These are phyloP conservation scores for Tetheella fluctuosa DNA, from an alignment of 2,888 invertebrate species.

Conservation along the genomic window DNA sequence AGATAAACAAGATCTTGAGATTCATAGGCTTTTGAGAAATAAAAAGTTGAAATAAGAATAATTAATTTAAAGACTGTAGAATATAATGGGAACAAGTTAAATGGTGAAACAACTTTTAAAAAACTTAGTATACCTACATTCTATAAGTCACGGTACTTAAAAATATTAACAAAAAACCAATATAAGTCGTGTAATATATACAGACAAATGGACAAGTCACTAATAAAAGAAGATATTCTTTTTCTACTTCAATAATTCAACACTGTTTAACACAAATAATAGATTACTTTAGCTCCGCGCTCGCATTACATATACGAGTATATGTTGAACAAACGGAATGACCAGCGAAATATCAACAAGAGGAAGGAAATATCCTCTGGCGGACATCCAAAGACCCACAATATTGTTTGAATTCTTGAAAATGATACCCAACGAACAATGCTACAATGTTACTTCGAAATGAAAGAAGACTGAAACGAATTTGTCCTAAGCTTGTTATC, in stretches of 20 bases:
- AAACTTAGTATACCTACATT: no score
- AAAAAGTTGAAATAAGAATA: no score
- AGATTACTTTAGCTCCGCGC: conserved; percentile 5
- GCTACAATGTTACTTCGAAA: background rate
- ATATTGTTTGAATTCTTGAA: conserved; percentile 7
- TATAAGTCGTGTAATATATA: no score
- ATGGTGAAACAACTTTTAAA: no score
- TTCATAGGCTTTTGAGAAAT: no score
- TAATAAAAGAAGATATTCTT: background rate
- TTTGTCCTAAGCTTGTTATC: conserved; percentile 1
- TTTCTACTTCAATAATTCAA: conserved; percentile 12
- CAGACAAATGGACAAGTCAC: background rate
- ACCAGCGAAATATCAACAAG: conserved; percentile 17
- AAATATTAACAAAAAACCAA: no score
- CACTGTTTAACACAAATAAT: conserved; percentile 9
- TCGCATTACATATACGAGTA: conserved; percentile 15
- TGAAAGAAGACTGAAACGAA: conserved; percentile 3
- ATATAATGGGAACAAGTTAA: no score
- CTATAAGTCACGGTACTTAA: no score
- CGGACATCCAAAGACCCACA: conserved; percentile 15
- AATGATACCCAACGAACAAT: conserved; percentile 7
- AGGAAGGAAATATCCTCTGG: conserved; percentile 12
- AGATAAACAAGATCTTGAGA: no score
- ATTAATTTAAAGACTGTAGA: no score
- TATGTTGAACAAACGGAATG: conserved; percentile 13